phyloP scores from a whole-genome alignment of 2,797 vertebrate species.

The Limnodromus scolopaceus region DNA sequence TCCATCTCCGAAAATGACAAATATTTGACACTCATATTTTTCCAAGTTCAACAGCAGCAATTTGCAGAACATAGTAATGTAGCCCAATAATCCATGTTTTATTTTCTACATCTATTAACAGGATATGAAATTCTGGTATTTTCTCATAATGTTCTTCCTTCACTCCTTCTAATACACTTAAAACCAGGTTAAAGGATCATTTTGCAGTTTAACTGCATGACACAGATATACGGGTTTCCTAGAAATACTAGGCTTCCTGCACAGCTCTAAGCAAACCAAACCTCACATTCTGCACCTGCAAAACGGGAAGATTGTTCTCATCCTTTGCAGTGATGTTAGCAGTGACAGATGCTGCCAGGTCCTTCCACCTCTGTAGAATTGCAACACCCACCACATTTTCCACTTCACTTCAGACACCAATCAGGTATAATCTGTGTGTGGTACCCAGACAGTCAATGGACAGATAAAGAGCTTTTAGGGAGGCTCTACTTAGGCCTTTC shows the following conservation, averaged over 20 bases:
- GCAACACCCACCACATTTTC: background rate
- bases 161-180: background rate
- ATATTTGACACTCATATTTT: conserved; percentile 1
- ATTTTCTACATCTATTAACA: background rate
- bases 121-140: conserved; percentile 23
- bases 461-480: background rate
- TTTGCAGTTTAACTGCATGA: background rate
- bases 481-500: background rate
- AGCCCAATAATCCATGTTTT: background rate
- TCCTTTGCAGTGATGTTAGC: background rate
- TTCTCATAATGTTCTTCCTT: background rate
- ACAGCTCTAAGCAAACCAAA: background rate
- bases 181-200: background rate
- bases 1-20: background rate
- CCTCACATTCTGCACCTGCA: background rate
- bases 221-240: background rate
- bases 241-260: background rate
- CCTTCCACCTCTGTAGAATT: background rate
- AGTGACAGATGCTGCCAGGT: background rate
- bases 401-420: background rate
- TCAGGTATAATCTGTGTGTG: background rate
- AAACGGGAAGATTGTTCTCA: background rate
- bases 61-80: background rate
- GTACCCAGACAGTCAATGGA: background rate
- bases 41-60: conserved; percentile 5